phyloP scores from a whole-genome alignment of 2,888 invertebrate species.

The Drosophila algonquin region DNA sequence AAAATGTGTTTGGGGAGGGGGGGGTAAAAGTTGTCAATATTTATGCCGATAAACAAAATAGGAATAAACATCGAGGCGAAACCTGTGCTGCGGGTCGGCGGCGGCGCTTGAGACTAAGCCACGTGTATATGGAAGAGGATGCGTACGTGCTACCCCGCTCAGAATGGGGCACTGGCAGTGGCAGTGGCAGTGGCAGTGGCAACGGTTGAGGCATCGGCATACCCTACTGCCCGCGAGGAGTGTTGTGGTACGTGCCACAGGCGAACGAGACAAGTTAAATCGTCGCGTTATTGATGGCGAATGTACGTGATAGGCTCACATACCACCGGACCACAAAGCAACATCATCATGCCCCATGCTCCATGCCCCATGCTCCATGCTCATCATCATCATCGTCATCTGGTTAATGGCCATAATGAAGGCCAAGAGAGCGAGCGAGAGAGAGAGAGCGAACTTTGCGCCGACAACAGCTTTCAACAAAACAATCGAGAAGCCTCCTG shows the following conservation, averaged over 20 bases:
- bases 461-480: slow-evolving; percentile 75
- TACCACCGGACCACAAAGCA: slow-evolving; percentile 41
- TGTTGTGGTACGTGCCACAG: slow-evolving; percentile 62
- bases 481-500: slow-evolving; percentile 52
- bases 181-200: too few species aligned
- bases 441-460: slow-evolving; percentile 45
- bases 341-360: slow-evolving; percentile 20
- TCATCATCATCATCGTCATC: slow-evolving; percentile 30
- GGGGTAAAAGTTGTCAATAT: slow-evolving; percentile 64
- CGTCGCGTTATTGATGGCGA: slow-evolving; percentile 80
- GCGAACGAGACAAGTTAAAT: slow-evolving; percentile 79
- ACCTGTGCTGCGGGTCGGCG: slow-evolving; percentile 1
- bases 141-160: slow-evolving; percentile 42
- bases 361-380: slow-evolving; percentile 1
- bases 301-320: slow-evolving; percentile 80
- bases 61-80: slow-evolving; percentile 51
- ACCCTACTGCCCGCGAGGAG: slow-evolving; percentile 37
- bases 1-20: slow-evolving; percentile 36
- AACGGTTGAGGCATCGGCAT: neutral
- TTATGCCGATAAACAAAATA: slow-evolving; percentile 77
- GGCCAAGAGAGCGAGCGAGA: slow-evolving; percentile 44
- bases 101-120: slow-evolving; percentile 38
- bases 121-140: slow-evolving; percentile 35
- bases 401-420: slow-evolving; percentile 65
- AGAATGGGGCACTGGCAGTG: neutral